A percentile compares a stretch with the other conserved stretches of the same genome.
phyloP scores from a whole-genome alignment of 2,113 vertebrate genomes.

The Mesembrinibis cayennensis region DNA sequence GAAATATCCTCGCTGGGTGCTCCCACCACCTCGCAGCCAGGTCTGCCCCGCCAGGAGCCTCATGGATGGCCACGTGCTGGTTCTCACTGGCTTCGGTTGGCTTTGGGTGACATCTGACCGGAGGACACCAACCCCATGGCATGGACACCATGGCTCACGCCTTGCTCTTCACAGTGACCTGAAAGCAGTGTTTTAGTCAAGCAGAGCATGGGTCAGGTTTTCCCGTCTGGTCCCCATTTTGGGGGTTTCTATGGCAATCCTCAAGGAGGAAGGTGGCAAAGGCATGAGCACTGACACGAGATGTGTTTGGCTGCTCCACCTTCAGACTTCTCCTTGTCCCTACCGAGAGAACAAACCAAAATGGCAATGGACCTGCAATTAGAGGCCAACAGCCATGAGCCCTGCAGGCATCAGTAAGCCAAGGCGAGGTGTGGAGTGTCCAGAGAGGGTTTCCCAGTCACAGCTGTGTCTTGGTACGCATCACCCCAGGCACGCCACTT shows the following conservation, averaged over 20 bases:
- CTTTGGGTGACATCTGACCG: rapidly evolving
- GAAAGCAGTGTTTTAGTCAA: background rate
- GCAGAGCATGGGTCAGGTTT: background rate
- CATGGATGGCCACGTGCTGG: background rate
- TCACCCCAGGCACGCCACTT: background rate
- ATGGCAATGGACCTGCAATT: background rate
- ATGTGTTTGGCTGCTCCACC: background rate
- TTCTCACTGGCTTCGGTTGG: background rate
- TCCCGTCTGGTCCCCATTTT: background rate
- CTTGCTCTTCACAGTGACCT: background rate
- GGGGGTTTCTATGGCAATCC: background rate
- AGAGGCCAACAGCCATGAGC: background rate
- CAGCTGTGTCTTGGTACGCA: background rate
- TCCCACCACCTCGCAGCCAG: background rate
- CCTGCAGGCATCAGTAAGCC: background rate
- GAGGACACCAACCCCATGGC: background rate
- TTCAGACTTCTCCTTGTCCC: background rate
- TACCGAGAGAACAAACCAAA: background rate
- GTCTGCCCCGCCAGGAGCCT: background rate
- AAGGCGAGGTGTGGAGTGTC: background rate
- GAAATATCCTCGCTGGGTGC: background rate
- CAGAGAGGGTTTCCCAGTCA: background rate
- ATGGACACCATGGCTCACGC: background rate
- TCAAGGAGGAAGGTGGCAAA: background rate
- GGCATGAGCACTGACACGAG: background rate